Base-by-base conservation (phyloP, 2,113 vertebrate species). In the Chloropsis cyanopogon region DNA sequence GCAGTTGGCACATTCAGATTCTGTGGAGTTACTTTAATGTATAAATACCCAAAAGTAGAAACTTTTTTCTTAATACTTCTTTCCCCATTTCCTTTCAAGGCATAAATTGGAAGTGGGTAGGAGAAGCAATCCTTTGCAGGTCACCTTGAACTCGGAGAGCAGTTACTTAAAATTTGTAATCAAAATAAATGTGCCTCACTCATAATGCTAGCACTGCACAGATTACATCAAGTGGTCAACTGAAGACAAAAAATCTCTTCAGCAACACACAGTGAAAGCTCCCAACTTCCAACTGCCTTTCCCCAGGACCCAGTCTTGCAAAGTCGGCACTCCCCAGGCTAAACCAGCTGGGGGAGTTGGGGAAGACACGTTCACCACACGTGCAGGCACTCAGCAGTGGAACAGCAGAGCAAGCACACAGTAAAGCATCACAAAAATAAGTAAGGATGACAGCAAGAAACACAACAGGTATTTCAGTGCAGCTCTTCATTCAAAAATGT, bases 291-390 rank as follows among this genome's bases (percentile, higher is more conserved):
- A 7, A 4, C 10, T 41, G 17, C 44, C 47, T 75, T 92, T 69
- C 24, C 46, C 29, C 56, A 80, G 15, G 26, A 80, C 33, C 41
- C 9, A 4, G 28, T 35, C n/a, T 75, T 63, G 29, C 68, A 73
- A 26, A 76, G 39, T 47, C 26, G 44, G 65, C 66, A 65, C 20
- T 56, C 24, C 35, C 26, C 42, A 57, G 28, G 28, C 44, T 79
- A 79, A 77, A 90, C 24, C 25, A 80, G 49, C 53, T 20, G 26
- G 31, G 41, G 60, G 8, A 1, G 4, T 7, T 46, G 24, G 16
- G 44, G 25, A 70, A 94, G 41, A 39, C 1, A 3, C 0, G 0
- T 25, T 78, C 46, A 60, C 24, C 24, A 35, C 2, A 0, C 1
- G 2, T 54, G 26, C 53, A 75, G 46, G 14, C 65, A 70, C 44